A percentile compares a stretch with the other conserved stretches of the same genome.
phyloP scores from a whole-genome alignment of 1,140 invertebrate species.

The Drosophila oshimai region DNA sequence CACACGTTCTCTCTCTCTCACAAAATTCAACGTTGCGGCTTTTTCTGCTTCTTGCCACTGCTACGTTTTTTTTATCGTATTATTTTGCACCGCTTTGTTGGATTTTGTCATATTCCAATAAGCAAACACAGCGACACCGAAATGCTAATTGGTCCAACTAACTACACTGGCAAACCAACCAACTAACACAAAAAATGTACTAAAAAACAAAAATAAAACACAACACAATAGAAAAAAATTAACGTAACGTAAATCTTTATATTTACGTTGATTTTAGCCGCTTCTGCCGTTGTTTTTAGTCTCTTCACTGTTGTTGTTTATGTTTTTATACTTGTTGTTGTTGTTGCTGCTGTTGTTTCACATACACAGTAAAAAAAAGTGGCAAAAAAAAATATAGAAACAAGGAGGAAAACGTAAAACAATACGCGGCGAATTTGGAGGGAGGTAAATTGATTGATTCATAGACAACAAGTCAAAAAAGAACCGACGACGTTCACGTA shows the following conservation, averaged over 20 bases:
- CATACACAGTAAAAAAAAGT: constrained; percentile 54
- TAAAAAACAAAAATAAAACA: constrained; percentile 2
- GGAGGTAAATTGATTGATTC: neutral
- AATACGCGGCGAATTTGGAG: constrained; percentile 9
- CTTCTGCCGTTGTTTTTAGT: constrained; percentile 14
- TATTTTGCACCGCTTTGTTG: constrained; percentile 66
- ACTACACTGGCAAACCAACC: constrained; percentile 22
- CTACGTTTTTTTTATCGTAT: constrained; percentile 47
- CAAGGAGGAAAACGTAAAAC: constrained; percentile 14
- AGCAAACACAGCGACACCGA: constrained; percentile 33
- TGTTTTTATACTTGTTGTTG: constrained; percentile 12
- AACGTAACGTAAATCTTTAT: constrained; percentile 25
- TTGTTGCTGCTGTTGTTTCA: constrained; percentile 46
- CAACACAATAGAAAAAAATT: constrained; percentile 8
- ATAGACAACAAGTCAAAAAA: constrained; percentile 41
- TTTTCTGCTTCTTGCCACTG: constrained; percentile 69
- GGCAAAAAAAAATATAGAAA: constrained; percentile 55
- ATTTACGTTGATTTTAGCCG: constrained; percentile 31
- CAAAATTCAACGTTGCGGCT: constrained; percentile 73
- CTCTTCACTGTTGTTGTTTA: constrained; percentile 13
- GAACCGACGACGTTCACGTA: constrained; percentile 62
- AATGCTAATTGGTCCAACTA: constrained; percentile 64
- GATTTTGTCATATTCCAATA: constrained; percentile 49
- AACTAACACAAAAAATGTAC: neutral
- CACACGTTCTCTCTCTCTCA: constrained; percentile 15